Evolutionary conservation across 2,797 vertebrate species (phyloP), one percentile per base, ranked within the genome.

Genomic region (Cheirogaleus major): DNA sequence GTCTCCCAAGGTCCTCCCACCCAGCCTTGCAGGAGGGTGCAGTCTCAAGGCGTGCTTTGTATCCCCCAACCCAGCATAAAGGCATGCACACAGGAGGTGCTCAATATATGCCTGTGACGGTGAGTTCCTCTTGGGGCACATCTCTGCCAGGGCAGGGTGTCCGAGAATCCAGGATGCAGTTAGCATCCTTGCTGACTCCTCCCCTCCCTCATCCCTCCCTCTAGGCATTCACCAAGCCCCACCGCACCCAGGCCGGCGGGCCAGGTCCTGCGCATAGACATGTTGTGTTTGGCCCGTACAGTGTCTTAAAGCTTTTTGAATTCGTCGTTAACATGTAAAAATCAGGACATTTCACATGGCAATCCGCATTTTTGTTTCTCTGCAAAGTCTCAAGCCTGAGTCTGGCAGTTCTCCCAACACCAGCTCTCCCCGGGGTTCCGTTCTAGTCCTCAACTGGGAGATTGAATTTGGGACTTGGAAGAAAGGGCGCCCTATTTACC

Each of bases 401-500:
- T 38, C 38, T 59, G 78, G 59, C 20, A 27, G 3, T 52, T 92
- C 4, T 32, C n/a, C 83, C 43, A 38, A 65, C 67, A 65, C 27
- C 13, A 27, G 25, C 23, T 59, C 45, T 76, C 8, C 3, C 32
- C n/a, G 17, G 69, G 35, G 6, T 45, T 83, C 50, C 0, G 4
- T 25, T 22, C 18, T 83, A 72, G 20, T 22, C 32, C 48, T 38
- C 50, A 63, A 22, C 1, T 1, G 17, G 17, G 25, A 30, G 8
- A 12, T 45, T 35, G 67, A 85, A 82, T 91, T 82, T 76, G 75
- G 43, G 48, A 69, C 22, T 38, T 80, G 41, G 61, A 80, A 81
- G 76, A 45, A 32, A 27, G 22, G 87, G 11, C 2, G 1, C 5
- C 10, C 20, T 50, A 6, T 13, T 91, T 79, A 91, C n/a, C 45